Conservation (phyloP, 2,797 vertebrate species). For the Caiman crocodilus region DNA sequence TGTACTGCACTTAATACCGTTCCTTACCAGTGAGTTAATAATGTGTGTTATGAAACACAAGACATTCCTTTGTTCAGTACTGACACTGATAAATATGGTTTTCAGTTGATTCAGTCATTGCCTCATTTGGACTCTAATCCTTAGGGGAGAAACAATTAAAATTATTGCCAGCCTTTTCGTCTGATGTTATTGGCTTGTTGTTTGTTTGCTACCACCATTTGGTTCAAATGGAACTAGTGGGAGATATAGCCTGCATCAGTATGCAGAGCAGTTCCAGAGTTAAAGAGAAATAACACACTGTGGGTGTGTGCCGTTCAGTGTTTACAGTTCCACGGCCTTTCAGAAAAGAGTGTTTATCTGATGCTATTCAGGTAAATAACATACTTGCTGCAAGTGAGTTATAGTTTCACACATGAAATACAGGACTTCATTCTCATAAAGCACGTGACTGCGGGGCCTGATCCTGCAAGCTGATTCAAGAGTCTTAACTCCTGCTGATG, state of each 20-base stretch:
- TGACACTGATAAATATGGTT: conserved; percentile 54
- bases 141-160: conserved; percentile 47
- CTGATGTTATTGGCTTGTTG: conserved; percentile 42
- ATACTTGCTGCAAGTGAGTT: conserved; percentile 5
- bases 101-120: conserved; percentile 48
- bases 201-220: conserved; percentile 61
- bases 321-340: conserved; percentile 47
- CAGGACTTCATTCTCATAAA: conserved; percentile 56
- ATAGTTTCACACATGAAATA: conserved; percentile 1
- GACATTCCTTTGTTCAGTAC: conserved; percentile 32
- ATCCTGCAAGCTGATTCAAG: conserved; percentile 5
- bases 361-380: not conserved
- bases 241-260: conserved; percentile 65
- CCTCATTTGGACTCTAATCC: conserved; percentile 24
- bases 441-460: conserved; percentile 22
- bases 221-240: conserved; percentile 54
- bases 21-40: conserved; percentile 28
- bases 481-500: conserved; percentile 16
- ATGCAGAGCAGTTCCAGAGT: conserved; percentile 48
- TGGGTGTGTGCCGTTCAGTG: conserved; percentile 40
- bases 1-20: conserved; percentile 18
- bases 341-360: not conserved
- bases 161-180: conserved; percentile 46
- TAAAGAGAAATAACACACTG: not conserved
- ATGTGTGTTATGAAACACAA: conserved; percentile 43